Evolutionary conservation across 2,888 invertebrate genomes (phyloP).

Genomic region (Papilio elwesi): DNA sequence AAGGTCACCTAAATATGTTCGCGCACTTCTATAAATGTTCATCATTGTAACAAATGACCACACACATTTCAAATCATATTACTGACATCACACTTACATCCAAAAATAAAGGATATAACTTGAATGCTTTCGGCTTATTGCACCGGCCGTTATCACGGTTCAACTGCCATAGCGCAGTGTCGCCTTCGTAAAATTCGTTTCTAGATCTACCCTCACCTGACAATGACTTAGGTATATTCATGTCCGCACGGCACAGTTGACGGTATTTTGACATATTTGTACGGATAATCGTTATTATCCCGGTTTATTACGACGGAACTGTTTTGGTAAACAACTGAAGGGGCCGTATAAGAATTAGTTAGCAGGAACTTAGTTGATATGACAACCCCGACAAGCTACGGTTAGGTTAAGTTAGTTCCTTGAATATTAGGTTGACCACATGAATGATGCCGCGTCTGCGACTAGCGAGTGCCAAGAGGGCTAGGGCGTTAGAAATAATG

Average conservation of each 20-base stretch:
- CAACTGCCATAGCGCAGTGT: background rate
- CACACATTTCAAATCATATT: background rate
- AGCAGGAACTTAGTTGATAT: too few relatives aligned
- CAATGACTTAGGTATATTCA: background rate
- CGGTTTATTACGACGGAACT: too few relatives aligned
- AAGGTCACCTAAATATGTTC: slow-evolving; percentile 1
- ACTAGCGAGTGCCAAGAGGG: too few relatives aligned
- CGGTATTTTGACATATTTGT: background rate
- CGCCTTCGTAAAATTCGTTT: background rate
- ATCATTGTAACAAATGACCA: background rate
- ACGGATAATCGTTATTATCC: too few relatives aligned
- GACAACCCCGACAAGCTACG: too few relatives aligned
- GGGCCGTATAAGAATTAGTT: too few relatives aligned
- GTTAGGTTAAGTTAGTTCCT: too few relatives aligned
- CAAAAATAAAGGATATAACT: background rate
- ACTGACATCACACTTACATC: background rate
- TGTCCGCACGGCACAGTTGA: background rate
- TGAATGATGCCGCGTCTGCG: too few relatives aligned
- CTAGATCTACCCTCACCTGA: background rate
- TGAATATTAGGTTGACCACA: too few relatives aligned
- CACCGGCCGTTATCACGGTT: background rate
- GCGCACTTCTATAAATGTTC: slow-evolving; percentile 10
- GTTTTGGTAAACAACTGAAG: too few relatives aligned
- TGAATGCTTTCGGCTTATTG: background rate
- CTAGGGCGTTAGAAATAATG: too few relatives aligned